Percentiles rank a stretch among this genome's conserved stretches.
These are phyloP conservation scores for Orthonyx spaldingii DNA, from an alignment of 2,113 vertebrate species.

Conservation along the genomic window DNA sequence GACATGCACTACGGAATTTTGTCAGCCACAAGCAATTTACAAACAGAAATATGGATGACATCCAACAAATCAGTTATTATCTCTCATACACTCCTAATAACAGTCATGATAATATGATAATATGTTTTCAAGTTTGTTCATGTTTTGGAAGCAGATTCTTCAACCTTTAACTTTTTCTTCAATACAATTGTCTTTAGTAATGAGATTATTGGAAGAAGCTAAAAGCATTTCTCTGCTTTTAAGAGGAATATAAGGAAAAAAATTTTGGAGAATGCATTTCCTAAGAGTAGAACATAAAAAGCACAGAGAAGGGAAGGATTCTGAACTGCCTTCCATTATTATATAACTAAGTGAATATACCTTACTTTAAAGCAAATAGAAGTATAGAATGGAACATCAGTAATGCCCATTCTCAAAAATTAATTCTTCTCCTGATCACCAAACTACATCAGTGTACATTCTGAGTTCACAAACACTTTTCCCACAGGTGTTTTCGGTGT, in stretches of 20 bases:
- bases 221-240: neutral
- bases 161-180: neutral
- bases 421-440: neutral
- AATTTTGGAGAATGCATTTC: neutral
- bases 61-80: neutral
- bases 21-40: neutral
- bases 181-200: neutral
- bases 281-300: neutral
- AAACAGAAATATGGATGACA: neutral
- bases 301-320: neutral
- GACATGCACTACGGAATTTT: neutral
- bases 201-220: neutral
- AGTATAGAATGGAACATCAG: neutral
- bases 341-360: neutral
- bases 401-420: neutral
- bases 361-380: neutral
- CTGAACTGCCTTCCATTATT: neutral
- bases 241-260: neutral
- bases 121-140: neutral
- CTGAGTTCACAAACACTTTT: neutral
- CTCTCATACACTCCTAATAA: neutral
- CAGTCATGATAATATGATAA: neutral
- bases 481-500: neutral
- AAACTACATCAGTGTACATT: fast-evolving
- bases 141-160: neutral